Conservation (phyloP, 2,113 vertebrate genomes). For the Serilophus lunatus region DNA sequence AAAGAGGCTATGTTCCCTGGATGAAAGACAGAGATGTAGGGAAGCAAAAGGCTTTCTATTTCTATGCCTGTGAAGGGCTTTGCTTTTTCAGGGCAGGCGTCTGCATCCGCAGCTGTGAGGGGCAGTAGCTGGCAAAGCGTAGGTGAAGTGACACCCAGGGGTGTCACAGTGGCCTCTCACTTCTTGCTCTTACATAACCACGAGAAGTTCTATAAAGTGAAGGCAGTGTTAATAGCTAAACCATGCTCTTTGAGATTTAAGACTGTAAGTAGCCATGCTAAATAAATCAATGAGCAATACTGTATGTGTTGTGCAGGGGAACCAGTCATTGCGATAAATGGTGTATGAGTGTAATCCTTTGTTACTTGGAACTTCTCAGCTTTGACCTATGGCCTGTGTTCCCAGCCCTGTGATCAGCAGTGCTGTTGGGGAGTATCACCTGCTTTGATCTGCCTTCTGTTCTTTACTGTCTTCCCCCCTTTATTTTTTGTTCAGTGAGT, state of each 20-base stretch:
- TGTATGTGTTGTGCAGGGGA: background rate
- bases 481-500: background rate
- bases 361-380: background rate
- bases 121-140: background rate
- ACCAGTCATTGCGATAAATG: fast-evolving
- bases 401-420: fast-evolving
- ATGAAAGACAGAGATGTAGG: background rate
- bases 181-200: background rate
- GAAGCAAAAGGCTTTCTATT: background rate
- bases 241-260: background rate
- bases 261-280: background rate
- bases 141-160: background rate
- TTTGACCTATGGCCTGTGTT: background rate
- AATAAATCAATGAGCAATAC: background rate
- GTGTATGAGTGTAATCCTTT: no score
- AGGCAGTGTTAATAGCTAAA: background rate
- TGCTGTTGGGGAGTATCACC: background rate
- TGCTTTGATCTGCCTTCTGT: background rate
- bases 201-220: background rate
- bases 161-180: background rate
- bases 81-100: background rate
- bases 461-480: background rate
- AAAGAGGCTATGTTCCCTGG: background rate
- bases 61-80: background rate
- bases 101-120: background rate